Conservation (phyloP, 2,113 vertebrate genomes). For the Donacobius atricapilla region DNA sequence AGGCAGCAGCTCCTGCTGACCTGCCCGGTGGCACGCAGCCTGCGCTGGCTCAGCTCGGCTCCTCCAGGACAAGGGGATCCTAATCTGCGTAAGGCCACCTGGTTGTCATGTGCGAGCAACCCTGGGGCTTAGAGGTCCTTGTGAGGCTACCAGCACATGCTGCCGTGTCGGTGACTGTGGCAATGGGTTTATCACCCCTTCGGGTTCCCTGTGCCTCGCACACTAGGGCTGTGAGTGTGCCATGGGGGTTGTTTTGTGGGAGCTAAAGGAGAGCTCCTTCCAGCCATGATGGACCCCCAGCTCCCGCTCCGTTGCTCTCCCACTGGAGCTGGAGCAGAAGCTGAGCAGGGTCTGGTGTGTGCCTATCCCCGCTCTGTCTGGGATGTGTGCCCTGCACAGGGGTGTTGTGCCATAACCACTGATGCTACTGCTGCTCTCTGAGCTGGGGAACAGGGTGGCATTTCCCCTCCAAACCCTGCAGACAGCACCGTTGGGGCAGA, state of each 20-base stretch:
- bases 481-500: fast-evolving
- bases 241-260: fast-evolving
- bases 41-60: background rate
- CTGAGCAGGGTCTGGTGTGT: background rate
- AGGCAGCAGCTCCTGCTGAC: background rate
- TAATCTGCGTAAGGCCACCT: background rate
- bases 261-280: background rate
- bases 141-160: fast-evolving
- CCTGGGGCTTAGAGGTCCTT: background rate
- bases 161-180: fast-evolving
- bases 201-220: background rate
- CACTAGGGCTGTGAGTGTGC: fast-evolving
- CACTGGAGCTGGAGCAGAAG: background rate
- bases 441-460: background rate
- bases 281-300: no score
- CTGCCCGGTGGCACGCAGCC: background rate
- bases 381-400: background rate
- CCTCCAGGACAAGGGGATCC: background rate
- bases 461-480: background rate
- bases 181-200: background rate
- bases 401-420: background rate
- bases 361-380: background rate
- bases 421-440: background rate
- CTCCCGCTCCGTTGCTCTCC: background rate
- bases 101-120: background rate